A percentile compares a stretch with the other conserved stretches of the same genome.
Conservation (phyloP, 1,140 invertebrate genomes). For the Xylocopa sonorina region DNA sequence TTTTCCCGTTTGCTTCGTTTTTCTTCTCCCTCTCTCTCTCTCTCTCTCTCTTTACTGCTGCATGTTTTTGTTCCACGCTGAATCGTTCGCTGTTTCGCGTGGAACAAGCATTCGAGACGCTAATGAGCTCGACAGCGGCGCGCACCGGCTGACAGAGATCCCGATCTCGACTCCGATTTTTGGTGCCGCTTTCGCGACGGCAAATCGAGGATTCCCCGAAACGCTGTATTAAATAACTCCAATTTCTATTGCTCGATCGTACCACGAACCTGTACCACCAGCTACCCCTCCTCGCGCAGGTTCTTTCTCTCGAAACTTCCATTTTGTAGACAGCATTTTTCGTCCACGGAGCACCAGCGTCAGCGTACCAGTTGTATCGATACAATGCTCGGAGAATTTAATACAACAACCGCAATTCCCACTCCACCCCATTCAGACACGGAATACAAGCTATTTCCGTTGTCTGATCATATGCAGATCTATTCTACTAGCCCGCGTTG, state of each 20-base stretch:
- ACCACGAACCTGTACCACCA: too few relatives aligned
- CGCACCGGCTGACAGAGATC: not conserved
- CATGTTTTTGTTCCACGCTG: not conserved
- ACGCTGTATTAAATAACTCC: too few relatives aligned
- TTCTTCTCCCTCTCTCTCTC: not conserved
- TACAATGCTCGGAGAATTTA: too few relatives aligned
- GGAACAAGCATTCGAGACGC: slow-evolving; percentile 3
- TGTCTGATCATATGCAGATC: not conserved
- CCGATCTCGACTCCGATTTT: slow-evolving; percentile 1
- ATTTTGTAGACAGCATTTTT: too few relatives aligned
- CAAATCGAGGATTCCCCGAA: too few relatives aligned
- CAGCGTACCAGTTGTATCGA: too few relatives aligned
- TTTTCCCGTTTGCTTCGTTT: not conserved
- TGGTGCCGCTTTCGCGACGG: not conserved
- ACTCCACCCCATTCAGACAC: too few relatives aligned
- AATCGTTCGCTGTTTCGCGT: not conserved
- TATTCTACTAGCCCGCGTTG: not conserved
- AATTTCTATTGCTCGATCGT: too few relatives aligned
- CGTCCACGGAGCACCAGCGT: too few relatives aligned
- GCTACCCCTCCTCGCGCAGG: too few relatives aligned
- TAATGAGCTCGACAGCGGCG: slow-evolving; percentile 3
- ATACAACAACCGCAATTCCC: not conserved
- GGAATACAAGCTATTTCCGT: too few relatives aligned
- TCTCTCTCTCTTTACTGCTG: not conserved
- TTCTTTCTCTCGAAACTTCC: too few relatives aligned